phyloP scores from a whole-genome alignment of 2,113 vertebrate species.

The Plestiodon gilberti region DNA sequence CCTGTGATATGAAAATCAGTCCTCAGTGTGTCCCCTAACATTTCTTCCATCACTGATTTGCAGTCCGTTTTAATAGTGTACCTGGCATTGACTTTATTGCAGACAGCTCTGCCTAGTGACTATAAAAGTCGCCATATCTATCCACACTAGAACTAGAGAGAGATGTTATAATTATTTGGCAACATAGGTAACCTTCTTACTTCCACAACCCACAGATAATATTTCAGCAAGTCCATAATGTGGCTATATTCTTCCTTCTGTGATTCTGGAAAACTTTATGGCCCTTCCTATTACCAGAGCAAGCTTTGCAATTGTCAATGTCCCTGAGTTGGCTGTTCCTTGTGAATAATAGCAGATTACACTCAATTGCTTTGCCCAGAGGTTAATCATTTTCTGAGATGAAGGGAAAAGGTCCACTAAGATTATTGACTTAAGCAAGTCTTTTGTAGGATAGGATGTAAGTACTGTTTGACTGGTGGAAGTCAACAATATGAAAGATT shows the following conservation, averaged over 20 bases:
- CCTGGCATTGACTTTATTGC: too few species aligned
- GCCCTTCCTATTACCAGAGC: neutral
- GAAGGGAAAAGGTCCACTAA: neutral
- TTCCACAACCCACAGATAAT: neutral
- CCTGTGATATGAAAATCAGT: neutral
- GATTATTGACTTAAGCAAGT: neutral
- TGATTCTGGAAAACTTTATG: neutral
- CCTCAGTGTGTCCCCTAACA: neutral
- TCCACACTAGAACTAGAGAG: neutral
- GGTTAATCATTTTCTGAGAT: neutral
- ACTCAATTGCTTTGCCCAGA: neutral
- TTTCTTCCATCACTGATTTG: neutral
- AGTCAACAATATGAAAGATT: neutral
- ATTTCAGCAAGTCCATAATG: neutral
- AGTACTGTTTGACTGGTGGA: neutral
- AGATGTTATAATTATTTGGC: neutral
- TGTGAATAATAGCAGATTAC: neutral
- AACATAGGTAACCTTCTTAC: neutral
- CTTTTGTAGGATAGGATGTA: neutral
- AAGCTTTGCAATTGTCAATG: neutral
- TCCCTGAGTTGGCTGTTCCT: neutral
- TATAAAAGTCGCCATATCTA: neutral
- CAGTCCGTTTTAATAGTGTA: too few species aligned
- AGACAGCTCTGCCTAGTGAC: neutral
- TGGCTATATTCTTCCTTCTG: too few species aligned